Evolutionary conservation across 2,888 invertebrate genomes (phyloP), one percentile per base, ranked within the genome.

Genomic region (Tineola bisselliella): DNA sequence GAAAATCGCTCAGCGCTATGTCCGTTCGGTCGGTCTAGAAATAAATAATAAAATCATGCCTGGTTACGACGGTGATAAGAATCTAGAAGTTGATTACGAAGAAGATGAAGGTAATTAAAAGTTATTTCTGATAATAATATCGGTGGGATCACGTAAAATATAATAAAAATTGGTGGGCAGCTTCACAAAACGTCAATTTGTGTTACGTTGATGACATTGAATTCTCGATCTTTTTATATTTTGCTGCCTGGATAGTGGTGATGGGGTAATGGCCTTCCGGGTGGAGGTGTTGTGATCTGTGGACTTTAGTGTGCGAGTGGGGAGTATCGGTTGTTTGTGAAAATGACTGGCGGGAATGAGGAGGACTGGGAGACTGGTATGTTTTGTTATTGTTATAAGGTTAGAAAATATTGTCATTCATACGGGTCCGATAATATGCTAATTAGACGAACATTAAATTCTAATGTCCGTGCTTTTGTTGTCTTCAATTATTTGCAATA

Each of bases 151-250:
- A 12, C 25, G 54, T 54, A 18, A 25, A n/a, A 6, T 54, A 1
- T 18, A 54, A 25, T n/a, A 25, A 48, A 8, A 15, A 48, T n/a
- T 15, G 13, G 48, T 48, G 48, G 54, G 25, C 25, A 54, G 54
- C 54, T 12, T 25, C n/a, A 13, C 11, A 38, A 48, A 48, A 70
- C 73, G 68, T 69, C 71, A 74, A 78, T 84, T 83, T 86, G 83
- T 84, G 84, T 80, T 79, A 72, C 79, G 70, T 76, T 78, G 79
- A 81, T 84, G 86, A 86, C 86, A 86, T 86, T 86, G 86, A 84
- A 84, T 78, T 77, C 17, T 80, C 80, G 82, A 82, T 82, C 84
- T 86, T 86, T 84, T 86, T 84, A 82, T 84, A 84, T 79, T 84
- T 54, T 84, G 81, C 83, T 86, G 84, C 81, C 77, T 84, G 84